Conservation (phyloP, 2,797 vertebrate species). For the Lepus oiostolus region DNA sequence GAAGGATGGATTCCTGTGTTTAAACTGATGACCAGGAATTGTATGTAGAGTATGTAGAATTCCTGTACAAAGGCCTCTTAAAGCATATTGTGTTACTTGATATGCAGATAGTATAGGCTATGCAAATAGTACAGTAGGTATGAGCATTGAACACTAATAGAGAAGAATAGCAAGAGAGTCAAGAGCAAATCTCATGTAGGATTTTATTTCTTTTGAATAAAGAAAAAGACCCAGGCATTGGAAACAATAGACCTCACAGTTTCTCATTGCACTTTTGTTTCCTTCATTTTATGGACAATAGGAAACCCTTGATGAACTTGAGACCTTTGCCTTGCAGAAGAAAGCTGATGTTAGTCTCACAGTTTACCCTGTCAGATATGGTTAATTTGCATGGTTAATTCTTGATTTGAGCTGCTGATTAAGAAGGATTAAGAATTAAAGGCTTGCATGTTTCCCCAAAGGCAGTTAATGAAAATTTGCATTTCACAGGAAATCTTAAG, state of each 20-base stretch:
- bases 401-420: conserved; percentile 56
- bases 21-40: conserved; percentile 20
- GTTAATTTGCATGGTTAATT: conserved; percentile 59
- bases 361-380: neutral
- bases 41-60: neutral
- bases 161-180: neutral
- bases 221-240: neutral
- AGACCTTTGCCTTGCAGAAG: conserved; percentile 19
- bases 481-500: conserved; percentile 85
- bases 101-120: neutral
- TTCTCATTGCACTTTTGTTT: neutral
- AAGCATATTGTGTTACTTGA: neutral
- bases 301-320: conserved; percentile 28
- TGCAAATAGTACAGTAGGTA: neutral
- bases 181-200: neutral
- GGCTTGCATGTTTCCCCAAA: conserved; percentile 60
- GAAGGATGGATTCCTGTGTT: conserved; percentile 8
- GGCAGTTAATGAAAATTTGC: conserved; percentile 78
- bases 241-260: neutral
- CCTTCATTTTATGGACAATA: neutral
- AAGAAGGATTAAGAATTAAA: conserved; percentile 52
- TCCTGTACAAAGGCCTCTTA: neutral
- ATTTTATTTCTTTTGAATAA: conserved; percentile 34
- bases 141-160: neutral
- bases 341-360: neutral